Evolutionary conservation across 2,888 invertebrate species (phyloP), one percentile per base, ranked within the genome.

Genomic region (Caenorhabditis imperialis): DNA sequence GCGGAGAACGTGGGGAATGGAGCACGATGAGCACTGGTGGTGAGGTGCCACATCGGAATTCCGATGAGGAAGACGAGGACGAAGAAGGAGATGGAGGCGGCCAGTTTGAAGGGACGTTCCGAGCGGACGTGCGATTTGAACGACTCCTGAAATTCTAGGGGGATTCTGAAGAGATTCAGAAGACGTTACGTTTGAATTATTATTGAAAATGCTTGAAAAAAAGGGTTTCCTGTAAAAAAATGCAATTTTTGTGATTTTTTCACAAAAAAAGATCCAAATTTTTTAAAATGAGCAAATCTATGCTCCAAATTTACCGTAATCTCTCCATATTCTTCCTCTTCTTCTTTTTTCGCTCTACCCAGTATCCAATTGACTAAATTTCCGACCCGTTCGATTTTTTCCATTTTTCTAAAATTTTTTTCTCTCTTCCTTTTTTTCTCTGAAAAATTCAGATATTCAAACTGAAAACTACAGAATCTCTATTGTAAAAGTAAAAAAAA

Each of bases 31-130:
- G 70, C 48, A 1, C 73, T 65, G 6, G 85, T 85, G 14, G 85
- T 85, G 37, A 62, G 42, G 35, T 69, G 76, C 85, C 85, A 85
- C 44, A 85, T 57, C 5, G 84, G 83, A 1, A 77, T 33, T 4
- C 83, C 83, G 35, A 85, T 42, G 20, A 73, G 22, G 42, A 84
- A 50, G 2, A 85, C 58, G 35, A 80, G 65, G 22, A 81, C 44
- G 18, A 82, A 51, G 51, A 81, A 84, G 22, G 71, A 55, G 10
- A 77, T n/a, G 2, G 75, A 54, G 3, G 79, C 63, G 6, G 60
- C 62, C 10, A 76, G 51, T 47, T 72, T 71, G 40, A 45, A 76
- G 5, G 25, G 45, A 5, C 67, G 51, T 48, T 76, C 75, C 1
- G 42, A 16, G 16, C 45, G 38, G 0, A 70, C 60, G 33, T 42